Conservation (phyloP, 2,888 invertebrate genomes). For the Nephrocerus scutellatus region DNA sequence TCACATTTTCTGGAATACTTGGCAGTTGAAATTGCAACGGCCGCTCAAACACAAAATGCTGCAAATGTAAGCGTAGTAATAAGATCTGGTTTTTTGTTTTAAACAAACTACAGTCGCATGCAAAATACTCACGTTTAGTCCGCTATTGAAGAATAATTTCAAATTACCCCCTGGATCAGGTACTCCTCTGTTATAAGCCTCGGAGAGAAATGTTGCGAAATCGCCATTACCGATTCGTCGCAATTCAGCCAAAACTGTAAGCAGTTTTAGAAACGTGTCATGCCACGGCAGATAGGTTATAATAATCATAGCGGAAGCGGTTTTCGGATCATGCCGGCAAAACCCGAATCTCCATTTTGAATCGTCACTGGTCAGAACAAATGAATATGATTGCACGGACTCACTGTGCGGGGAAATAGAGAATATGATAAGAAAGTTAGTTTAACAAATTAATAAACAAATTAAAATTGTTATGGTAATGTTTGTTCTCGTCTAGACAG, state of each 20-base stretch:
- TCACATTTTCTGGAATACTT: constrained; percentile 92
- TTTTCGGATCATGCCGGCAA: constrained; percentile 89
- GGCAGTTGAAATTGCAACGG: constrained; percentile 79
- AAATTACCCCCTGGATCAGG: constrained; percentile 63
- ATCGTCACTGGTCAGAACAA: constrained; percentile 89
- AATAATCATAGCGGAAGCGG: constrained; percentile 75
- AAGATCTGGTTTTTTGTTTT: constrained; percentile 39
- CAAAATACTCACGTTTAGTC: constrained; percentile 51
- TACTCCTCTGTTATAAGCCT: constrained; percentile 60
- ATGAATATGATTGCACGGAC: constrained; percentile 90
- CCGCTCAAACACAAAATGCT: constrained; percentile 72
- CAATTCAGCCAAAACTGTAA: constrained; percentile 41
- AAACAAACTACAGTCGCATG: too few relatives aligned
- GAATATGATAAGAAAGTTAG: too few relatives aligned
- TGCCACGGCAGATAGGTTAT: constrained; percentile 94
- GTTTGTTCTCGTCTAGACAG: too few relatives aligned
- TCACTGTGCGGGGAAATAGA: constrained; percentile 50
- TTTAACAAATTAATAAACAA: too few relatives aligned
- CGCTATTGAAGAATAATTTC: constrained; percentile 55
- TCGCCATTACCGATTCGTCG: constrained; percentile 35
- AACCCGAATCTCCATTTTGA: constrained; percentile 97
- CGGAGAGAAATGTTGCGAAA: constrained; percentile 54
- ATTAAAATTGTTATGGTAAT: too few relatives aligned
- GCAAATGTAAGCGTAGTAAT: constrained; percentile 50
- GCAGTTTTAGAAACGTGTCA: constrained; percentile 69